Evolutionary conservation across 2,113 vertebrate species (phyloP).

Genomic region (Melanostigma gelatinosum): DNA sequence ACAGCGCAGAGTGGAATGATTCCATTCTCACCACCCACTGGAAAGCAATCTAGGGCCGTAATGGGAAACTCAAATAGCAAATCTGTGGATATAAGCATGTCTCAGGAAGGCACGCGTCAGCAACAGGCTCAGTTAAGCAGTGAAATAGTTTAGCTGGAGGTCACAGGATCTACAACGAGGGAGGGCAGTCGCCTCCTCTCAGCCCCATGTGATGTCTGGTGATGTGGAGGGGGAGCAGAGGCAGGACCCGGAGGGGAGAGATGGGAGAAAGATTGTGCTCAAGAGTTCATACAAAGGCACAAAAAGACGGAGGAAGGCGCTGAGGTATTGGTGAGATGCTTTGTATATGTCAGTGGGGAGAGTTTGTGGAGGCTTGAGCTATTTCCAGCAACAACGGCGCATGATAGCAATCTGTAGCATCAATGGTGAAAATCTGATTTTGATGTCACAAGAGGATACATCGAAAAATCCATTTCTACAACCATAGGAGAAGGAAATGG

Average conservation of each 20-base stretch:
- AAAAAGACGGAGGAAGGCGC: background rate
- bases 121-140: slow-evolving; percentile 67
- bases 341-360: background rate
- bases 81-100: slow-evolving; percentile 70
- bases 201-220: slow-evolving; percentile 11
- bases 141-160: slow-evolving; percentile 60
- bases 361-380: slow-evolving; percentile 8
- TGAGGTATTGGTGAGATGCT: slow-evolving; percentile 22
- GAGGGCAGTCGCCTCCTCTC: slow-evolving; percentile 17
- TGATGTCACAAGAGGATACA: slow-evolving; percentile 11
- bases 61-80: slow-evolving; percentile 77
- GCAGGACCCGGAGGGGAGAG: background rate
- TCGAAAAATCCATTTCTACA: slow-evolving; percentile 1
- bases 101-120: slow-evolving; percentile 69
- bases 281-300: slow-evolving; percentile 10
- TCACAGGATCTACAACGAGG: slow-evolving; percentile 50
- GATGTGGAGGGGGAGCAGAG: slow-evolving; percentile 9
- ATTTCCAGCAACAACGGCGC: background rate
- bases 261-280: no score
- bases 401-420: background rate
- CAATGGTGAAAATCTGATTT: slow-evolving; percentile 16
- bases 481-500: background rate
- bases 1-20: slow-evolving; percentile 59
- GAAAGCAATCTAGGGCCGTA: slow-evolving; percentile 75
- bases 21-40: slow-evolving; percentile 67